Evolutionary conservation across 2,888 invertebrate species (phyloP), one percentile per base, ranked within the genome.

Genomic region (Drosophila longiperda): DNA sequence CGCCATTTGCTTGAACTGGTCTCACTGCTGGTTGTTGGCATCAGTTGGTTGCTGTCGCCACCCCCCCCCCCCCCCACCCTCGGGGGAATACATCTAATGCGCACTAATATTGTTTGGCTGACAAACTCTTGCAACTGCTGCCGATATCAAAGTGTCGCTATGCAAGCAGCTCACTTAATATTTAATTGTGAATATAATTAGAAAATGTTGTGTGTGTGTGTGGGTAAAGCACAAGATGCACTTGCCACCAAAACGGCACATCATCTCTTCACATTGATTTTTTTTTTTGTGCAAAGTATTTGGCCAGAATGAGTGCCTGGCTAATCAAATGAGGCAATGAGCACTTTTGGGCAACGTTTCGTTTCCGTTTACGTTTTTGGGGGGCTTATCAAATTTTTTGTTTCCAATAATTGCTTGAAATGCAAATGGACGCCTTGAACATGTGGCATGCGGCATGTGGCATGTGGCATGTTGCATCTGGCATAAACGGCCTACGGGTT

Each of bases 71-170:
- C 23, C 2, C 17, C 29, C n/a, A n/a, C 42, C 26, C 69, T 90
- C 86, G 32, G 61, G 90, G 84, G 91, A 89, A 63, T 66, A 57
- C 66, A 78, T 83, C 87, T 91, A 91, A 91, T 89, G 91, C 87
- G 89, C 86, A 87, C 90, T 91, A 91, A 91, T 91, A 83, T 82
- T 84, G 90, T 90, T 90, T 76, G 73, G 73, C 63, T 64, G 62
- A n/a, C 63, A 54, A 69, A 69, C 60, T 76, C 67, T 45, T 40
- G 26, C 57, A 55, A 45, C n/a, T 42, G n/a, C 64, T 57, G 72
- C 60, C 61, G 45, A 45, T 67, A 65, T 70, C 50, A 81, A 82
- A 84, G 87, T 85, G 85, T 85, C 81, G 84, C 82, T 78, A 80
- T 82, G 78, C 80, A 48, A 17, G 53, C 49, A 32, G 52, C 49